phyloP scores from a whole-genome alignment of 2,888 invertebrate species.

The Creontiades dilutus region DNA sequence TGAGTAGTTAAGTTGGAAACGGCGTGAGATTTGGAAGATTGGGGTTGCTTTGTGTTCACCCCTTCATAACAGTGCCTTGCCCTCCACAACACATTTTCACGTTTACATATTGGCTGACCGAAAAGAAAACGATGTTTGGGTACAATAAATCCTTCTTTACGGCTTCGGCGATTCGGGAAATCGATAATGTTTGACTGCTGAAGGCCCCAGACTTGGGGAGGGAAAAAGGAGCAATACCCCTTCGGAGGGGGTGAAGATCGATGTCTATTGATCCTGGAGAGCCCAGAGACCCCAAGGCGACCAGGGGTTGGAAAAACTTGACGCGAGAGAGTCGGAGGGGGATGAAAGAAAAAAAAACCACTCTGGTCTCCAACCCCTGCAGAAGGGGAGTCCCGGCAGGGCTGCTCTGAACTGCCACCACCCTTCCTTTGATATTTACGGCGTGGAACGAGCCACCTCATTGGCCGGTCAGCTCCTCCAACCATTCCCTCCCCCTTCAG shows the following conservation, averaged over 20 bases:
- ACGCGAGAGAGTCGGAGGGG: neutral
- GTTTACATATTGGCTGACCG: slow-evolving; percentile 65
- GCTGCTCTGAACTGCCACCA: slow-evolving; percentile 20
- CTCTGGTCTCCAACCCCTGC: neutral
- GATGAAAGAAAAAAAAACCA: slow-evolving; percentile 15
- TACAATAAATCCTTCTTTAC: slow-evolving; percentile 66
- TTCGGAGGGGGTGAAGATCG: slow-evolving; percentile 55
- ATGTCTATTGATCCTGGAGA: slow-evolving; percentile 55
- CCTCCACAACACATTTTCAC: slow-evolving; percentile 49
- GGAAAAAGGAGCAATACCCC: neutral
- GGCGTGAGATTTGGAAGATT: neutral
- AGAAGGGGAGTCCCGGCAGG: slow-evolving; percentile 5
- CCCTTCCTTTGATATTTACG: slow-evolving; percentile 50
- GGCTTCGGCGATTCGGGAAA: slow-evolving; percentile 52
- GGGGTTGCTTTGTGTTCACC: neutral
- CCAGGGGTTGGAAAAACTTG: slow-evolving; percentile 25
- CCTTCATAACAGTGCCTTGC: slow-evolving; percentile 1
- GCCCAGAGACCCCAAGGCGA: slow-evolving; percentile 22
- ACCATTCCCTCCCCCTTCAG: neutral
- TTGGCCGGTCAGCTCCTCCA: slow-evolving; percentile 62
- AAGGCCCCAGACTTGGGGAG: neutral
- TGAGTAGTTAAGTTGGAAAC: neutral
- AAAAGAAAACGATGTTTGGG: slow-evolving; percentile 68
- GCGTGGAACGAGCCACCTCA: slow-evolving; percentile 44
- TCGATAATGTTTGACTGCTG: slow-evolving; percentile 66